Evolutionary conservation across 2,113 vertebrate genomes (phyloP).

Genomic region (Petaurus breviceps): DNA sequence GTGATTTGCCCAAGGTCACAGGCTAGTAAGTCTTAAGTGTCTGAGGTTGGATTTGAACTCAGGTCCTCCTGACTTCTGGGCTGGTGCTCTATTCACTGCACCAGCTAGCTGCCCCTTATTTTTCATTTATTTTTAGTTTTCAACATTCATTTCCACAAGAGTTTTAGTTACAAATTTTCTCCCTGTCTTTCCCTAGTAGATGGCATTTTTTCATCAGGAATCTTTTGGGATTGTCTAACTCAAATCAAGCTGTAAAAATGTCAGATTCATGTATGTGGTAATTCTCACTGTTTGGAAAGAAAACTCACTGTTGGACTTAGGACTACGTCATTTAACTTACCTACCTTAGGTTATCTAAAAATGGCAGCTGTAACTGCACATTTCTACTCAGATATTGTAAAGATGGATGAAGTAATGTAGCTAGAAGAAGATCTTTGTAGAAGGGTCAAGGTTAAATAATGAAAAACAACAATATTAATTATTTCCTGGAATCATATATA

Average conservation of each 20-base stretch:
- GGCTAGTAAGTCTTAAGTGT: no score
- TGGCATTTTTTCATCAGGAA: no score
- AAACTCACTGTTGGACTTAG: background rate
- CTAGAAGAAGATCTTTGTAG: background rate
- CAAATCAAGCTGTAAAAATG: background rate
- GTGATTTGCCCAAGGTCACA: no score
- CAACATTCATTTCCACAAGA: no score
- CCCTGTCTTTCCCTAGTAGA: no score
- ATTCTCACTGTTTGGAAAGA: background rate
- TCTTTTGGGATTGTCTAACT: no score
- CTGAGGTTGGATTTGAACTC: no score
- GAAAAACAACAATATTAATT: background rate
- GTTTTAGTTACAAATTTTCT: no score
- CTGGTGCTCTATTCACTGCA: no score
- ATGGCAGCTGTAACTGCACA: background rate
- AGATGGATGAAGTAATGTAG: background rate
- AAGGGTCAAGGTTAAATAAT: background rate
- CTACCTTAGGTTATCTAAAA: background rate
- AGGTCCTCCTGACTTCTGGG: no score
- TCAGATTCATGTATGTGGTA: background rate
- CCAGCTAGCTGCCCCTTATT: no score
- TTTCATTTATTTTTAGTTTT: no score
- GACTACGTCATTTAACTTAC: background rate
- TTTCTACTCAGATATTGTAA: background rate
- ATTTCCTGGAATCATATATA: background rate